Percentiles rank a stretch among this genome's conserved stretches.
Conservation (phyloP, 2,888 invertebrate genomes). For the Galeruca laticollis region DNA sequence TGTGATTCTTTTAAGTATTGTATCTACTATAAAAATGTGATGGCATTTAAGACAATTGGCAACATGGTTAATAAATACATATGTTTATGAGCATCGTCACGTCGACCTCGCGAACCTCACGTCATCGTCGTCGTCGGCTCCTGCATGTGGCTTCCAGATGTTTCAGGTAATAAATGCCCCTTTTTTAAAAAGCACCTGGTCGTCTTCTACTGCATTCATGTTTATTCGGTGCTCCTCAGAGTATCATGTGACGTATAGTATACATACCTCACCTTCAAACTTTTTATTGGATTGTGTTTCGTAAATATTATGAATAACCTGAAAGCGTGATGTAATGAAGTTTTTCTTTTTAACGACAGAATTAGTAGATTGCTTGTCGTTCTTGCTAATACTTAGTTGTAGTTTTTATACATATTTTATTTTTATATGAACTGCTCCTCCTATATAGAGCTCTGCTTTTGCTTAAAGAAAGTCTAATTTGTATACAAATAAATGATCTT, state of each 20-base stretch:
- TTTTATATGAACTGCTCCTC: too few relatives aligned
- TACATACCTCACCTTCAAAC: constrained; percentile 7
- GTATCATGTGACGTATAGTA: not conserved
- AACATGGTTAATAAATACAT: not conserved
- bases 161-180: constrained; percentile 44
- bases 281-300: not conserved
- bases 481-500: too few relatives aligned
- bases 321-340: not conserved
- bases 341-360: not conserved
- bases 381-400: too few relatives aligned
- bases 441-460: too few relatives aligned
- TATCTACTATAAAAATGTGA: not conserved
- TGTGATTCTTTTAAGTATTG: not conserved
- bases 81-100: constrained; percentile 4
- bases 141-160: constrained; percentile 49
- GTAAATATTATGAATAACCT: constrained; percentile 3
- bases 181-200: constrained; percentile 39
- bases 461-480: too few relatives aligned
- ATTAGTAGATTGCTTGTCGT: not conserved
- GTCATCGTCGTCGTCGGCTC: constrained; percentile 28
- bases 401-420: too few relatives aligned
- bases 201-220: constrained; percentile 19
- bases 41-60: not conserved
- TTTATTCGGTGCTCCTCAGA: not conserved
- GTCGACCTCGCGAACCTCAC: constrained; percentile 18